These are phyloP conservation scores for Hydrotaea cyrtoneurina DNA, from an alignment of 2,888 invertebrate genomes.

Conservation along the genomic window DNA sequence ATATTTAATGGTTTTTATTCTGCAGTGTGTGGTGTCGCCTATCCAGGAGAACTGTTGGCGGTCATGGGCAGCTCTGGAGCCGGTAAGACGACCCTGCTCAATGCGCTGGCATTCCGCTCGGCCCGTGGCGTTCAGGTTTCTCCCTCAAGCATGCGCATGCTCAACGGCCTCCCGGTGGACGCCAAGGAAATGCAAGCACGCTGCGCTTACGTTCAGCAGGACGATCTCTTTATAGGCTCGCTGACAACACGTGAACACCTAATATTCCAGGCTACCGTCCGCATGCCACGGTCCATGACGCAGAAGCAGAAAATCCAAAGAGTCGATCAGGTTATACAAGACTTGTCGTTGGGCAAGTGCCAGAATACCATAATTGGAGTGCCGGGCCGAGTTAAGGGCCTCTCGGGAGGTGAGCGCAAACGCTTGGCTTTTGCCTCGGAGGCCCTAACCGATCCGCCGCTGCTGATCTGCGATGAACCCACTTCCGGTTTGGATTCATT, in stretches of 20 bases:
- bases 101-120: slow-evolving; percentile 92
- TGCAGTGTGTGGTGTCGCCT: slow-evolving; percentile 90
- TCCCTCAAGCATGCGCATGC: slow-evolving; percentile 82
- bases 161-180: slow-evolving; percentile 90
- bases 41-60: slow-evolving; percentile 92
- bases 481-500: slow-evolving; percentile 98
- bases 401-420: slow-evolving; percentile 98
- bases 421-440: slow-evolving; percentile 98
- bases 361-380: slow-evolving; percentile 94
- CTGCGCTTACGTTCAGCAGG: slow-evolving; percentile 96
- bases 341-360: slow-evolving; percentile 93
- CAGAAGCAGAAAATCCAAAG: slow-evolving; percentile 88
- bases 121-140: slow-evolving; percentile 85
- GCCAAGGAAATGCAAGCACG: slow-evolving; percentile 87
- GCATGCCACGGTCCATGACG: slow-evolving; percentile 90
- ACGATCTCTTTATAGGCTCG: slow-evolving; percentile 95
- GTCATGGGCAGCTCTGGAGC: slow-evolving; percentile 96
- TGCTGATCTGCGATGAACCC: slow-evolving; percentile 98
- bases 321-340: slow-evolving; percentile 92
- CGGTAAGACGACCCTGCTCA: slow-evolving; percentile 96
- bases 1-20: too few species aligned
- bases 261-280: slow-evolving; percentile 92
- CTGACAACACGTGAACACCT: slow-evolving; percentile 94
- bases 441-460: slow-evolving; percentile 95
- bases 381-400: slow-evolving; percentile 92